Conservation (phyloP, 2,113 vertebrate species). For the Tonatia bakeri region DNA sequence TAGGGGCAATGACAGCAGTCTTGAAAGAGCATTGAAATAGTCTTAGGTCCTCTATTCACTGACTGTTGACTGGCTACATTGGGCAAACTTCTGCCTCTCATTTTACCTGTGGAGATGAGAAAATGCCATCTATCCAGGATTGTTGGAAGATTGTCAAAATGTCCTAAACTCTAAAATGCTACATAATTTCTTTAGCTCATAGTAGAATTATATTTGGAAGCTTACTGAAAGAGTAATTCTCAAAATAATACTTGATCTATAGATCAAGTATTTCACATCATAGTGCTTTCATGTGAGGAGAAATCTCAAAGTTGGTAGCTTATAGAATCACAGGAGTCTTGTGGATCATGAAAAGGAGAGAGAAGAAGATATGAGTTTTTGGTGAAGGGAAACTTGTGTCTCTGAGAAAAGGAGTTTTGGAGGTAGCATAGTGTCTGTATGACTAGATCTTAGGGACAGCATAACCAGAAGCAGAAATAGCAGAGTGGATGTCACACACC, state of each 20-base stretch:
- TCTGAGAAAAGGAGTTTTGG: background rate
- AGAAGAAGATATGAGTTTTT: background rate
- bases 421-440: background rate
- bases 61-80: background rate
- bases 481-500: background rate
- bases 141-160: background rate
- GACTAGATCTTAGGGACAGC: background rate
- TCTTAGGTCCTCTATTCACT: background rate
- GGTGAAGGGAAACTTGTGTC: background rate
- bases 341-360: background rate
- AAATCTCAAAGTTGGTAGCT: background rate
- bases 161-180: background rate
- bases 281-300: background rate
- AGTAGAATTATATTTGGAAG: background rate
- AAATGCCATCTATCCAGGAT: background rate
- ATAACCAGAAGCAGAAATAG: background rate
- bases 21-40: background rate
- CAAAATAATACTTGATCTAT: background rate
- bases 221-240: background rate
- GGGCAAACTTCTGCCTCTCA: background rate
- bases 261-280: background rate
- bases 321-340: background rate
- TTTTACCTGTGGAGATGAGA: background rate
- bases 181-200: background rate
- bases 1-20: background rate